Percentiles rank a stretch among this genome's conserved stretches.
Conservation (phyloP, 2,888 invertebrate species). For the Conus canariensis region DNA sequence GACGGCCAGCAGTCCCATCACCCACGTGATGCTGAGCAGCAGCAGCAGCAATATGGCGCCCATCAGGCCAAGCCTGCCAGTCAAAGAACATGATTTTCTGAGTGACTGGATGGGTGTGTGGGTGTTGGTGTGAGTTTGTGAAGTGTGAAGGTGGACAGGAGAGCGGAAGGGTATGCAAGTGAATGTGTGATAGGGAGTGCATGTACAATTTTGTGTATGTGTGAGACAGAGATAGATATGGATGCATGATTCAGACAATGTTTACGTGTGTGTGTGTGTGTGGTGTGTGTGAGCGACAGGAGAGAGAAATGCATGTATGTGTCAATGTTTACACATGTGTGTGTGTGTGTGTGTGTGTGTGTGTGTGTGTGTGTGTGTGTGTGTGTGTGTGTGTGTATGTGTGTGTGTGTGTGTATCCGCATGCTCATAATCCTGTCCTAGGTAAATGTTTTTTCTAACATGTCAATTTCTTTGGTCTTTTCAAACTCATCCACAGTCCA, state of each 20-base stretch:
- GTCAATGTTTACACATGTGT: neutral
- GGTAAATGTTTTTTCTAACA: too few species aligned
- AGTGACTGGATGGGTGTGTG: neutral
- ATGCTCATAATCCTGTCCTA: too few species aligned
- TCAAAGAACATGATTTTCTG: neutral
- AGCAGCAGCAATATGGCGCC: conserved; percentile 92
- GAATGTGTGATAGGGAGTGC: neutral
- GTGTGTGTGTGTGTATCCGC: too few species aligned
- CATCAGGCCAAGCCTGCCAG: conserved; percentile 87
- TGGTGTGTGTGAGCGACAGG: neutral
- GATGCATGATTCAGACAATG: neutral
- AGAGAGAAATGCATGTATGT: neutral
- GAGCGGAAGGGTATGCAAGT: neutral
- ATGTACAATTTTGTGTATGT: neutral
- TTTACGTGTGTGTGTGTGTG: neutral
- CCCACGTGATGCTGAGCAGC: conserved; percentile 91
- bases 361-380: neutral
- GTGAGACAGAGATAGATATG: neutral
- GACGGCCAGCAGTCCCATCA: conserved; percentile 88
- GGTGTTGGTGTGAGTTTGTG: neutral
- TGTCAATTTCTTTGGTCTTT: too few species aligned
- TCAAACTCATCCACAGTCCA: too few species aligned
- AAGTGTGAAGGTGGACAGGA: neutral
- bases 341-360: neutral
- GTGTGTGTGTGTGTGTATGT: too few species aligned